These are phyloP conservation scores for Drosophila busckii DNA, from an alignment of 1,140 invertebrate species.

Conservation along the genomic window DNA sequence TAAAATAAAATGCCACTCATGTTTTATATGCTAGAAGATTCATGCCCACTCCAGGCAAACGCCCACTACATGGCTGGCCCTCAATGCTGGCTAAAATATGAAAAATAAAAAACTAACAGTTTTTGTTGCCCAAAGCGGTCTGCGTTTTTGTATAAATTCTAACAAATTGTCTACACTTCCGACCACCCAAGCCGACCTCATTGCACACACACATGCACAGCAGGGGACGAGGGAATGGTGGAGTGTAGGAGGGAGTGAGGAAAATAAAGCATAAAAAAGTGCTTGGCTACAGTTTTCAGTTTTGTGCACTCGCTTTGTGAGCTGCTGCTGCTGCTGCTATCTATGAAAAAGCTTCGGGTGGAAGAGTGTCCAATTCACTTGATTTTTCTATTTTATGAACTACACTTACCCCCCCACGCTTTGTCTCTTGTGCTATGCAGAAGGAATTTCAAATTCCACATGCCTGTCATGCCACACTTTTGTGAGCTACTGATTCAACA, in stretches of 20 bases:
- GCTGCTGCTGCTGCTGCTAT: constrained; percentile 34
- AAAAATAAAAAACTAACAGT: constrained; percentile 16
- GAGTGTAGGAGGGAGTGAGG: background rate
- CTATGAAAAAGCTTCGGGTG: no score
- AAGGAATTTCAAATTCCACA: constrained; percentile 51
- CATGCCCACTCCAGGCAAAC: background rate
- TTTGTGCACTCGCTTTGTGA: constrained; percentile 68
- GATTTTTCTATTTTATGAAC: constrained; percentile 50
- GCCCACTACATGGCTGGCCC: background rate
- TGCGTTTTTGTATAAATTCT: constrained; percentile 74
- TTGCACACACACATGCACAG: background rate
- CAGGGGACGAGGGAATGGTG: background rate
- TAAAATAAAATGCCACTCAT: constrained; percentile 72
- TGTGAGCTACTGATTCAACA: constrained; percentile 54
- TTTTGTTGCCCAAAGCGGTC: constrained; percentile 43
- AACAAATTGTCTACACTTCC: constrained; percentile 76
- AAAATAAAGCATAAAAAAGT: constrained; percentile 55
- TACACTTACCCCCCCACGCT: constrained; percentile 3
- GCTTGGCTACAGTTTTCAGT: constrained; percentile 74
- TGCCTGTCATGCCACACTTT: constrained; percentile 68
- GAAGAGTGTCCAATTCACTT: constrained; percentile 9
- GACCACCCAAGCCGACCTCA: constrained; percentile 22
- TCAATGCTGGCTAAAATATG: background rate
- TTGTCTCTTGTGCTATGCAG: background rate
- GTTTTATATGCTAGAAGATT: constrained; percentile 46